Percentiles rank a stretch among this genome's conserved stretches.
These are phyloP conservation scores for Arenaria interpres DNA, from an alignment of 2,113 vertebrate species.

Conservation along the genomic window DNA sequence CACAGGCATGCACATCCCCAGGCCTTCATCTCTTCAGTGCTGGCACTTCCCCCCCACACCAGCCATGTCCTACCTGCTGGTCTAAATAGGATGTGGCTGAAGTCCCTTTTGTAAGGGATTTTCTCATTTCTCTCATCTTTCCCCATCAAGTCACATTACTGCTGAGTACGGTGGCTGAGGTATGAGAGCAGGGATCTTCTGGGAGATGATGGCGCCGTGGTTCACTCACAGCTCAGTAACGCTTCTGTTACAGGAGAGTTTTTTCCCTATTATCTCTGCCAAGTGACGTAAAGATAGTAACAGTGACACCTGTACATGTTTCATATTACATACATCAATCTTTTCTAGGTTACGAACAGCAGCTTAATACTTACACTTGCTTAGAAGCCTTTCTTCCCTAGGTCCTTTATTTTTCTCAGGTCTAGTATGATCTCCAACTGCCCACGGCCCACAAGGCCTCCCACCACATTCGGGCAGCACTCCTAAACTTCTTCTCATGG, in stretches of 20 bases:
- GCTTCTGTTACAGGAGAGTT: neutral
- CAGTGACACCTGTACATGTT: neutral
- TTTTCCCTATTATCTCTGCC: neutral
- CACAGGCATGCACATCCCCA: neutral
- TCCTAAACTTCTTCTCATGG: neutral
- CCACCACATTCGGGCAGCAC: neutral
- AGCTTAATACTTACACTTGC: neutral
- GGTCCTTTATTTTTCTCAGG: neutral
- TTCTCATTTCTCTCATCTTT: neutral
- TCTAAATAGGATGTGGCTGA: neutral
- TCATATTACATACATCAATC: neutral
- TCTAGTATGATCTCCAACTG: neutral
- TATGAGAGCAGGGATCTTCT: neutral
- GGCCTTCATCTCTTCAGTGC: neutral
- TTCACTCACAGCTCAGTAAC: neutral
- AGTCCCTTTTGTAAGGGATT: neutral
- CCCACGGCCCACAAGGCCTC: neutral
- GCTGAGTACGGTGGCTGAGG: fast-evolving
- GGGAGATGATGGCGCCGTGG: fast-evolving
- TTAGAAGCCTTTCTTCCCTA: neutral
- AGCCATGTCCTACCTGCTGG: neutral
- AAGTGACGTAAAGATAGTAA: neutral
- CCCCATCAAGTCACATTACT: neutral
- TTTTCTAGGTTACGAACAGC: neutral
- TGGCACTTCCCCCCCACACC: neutral